Percentiles rank a stretch among this genome's conserved stretches.
phyloP scores from a whole-genome alignment of 2,797 vertebrate genomes.

The Peromyscus melanophrys region DNA sequence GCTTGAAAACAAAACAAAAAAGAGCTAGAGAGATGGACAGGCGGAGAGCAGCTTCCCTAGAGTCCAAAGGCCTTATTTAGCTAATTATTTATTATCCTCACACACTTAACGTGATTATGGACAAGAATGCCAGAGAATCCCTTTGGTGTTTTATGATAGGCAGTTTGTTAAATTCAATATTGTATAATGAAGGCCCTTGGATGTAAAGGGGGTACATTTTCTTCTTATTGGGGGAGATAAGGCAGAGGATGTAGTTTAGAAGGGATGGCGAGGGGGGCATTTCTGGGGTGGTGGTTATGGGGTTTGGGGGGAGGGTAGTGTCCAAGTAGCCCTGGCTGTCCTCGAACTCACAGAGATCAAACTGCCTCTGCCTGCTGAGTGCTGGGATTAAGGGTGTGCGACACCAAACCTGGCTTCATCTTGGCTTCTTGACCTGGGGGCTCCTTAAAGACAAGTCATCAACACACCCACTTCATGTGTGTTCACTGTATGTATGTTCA shows the following conservation, averaged over 20 bases:
- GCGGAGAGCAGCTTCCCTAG: background rate
- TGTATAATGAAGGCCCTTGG: background rate
- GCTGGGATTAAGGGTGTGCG: background rate
- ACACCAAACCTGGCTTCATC: background rate
- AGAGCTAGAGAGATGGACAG: background rate
- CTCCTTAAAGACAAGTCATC: background rate
- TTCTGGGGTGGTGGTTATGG: accelerated
- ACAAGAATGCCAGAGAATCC: background rate
- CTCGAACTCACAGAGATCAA: background rate
- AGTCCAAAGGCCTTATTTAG: constrained; percentile 20
- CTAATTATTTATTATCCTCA: constrained; percentile 49
- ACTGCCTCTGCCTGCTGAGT: background rate
- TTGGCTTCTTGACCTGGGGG: background rate
- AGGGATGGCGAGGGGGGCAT: background rate
- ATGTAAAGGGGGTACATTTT: background rate
- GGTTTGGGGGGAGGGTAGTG: background rate
- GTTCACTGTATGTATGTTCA: background rate
- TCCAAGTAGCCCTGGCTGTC: background rate
- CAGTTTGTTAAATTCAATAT: constrained; percentile 6
- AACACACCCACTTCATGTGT: background rate
- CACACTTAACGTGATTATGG: background rate
- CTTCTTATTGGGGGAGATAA: background rate
- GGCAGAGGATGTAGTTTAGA: background rate
- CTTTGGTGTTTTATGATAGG: background rate
- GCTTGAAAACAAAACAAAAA: constrained; percentile 22